phyloP scores from a whole-genome alignment of 2,113 vertebrate species.

The Shinisaurus crocodilurus region DNA sequence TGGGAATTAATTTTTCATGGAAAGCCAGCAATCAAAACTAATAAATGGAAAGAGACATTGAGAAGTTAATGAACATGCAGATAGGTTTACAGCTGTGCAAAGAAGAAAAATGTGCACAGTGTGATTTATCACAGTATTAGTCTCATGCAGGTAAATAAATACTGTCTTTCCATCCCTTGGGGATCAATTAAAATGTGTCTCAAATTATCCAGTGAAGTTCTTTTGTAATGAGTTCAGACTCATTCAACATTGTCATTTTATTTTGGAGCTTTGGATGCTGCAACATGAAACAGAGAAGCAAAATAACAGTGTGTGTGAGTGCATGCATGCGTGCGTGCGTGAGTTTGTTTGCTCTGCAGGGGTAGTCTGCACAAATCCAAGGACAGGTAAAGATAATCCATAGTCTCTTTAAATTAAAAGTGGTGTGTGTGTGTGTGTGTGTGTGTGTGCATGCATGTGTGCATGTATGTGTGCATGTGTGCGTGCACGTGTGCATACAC shows the following conservation, averaged over 20 bases:
- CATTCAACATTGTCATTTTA: slow-evolving; percentile 43
- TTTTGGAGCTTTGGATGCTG: fast-evolving
- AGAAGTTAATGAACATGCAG: slow-evolving; percentile 57
- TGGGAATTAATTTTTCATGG: slow-evolving; percentile 53
- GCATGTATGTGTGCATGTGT: too few species aligned
- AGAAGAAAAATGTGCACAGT: slow-evolving; percentile 28
- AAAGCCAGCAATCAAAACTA: slow-evolving; percentile 53
- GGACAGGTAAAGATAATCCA: not conserved
- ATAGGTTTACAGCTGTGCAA: slow-evolving; percentile 42
- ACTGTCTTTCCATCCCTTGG: slow-evolving; percentile 52
- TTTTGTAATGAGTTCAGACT: slow-evolving; percentile 45
- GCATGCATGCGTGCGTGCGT: not conserved
- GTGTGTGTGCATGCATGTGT: too few species aligned
- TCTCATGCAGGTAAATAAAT: slow-evolving; percentile 66
- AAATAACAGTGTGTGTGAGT: not conserved
- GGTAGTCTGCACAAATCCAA: not conserved
- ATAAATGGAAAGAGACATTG: slow-evolving; percentile 62
- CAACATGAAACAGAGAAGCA: slow-evolving; percentile 16
- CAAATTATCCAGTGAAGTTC: slow-evolving; percentile 55
- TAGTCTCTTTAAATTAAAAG: not conserved
- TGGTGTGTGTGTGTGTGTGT: not conserved
- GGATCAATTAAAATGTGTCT: slow-evolving; percentile 67
- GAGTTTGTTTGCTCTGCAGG: not conserved
- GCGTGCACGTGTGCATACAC: too few species aligned
- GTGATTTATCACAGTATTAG: slow-evolving; percentile 34